These are phyloP conservation scores for Resseliella maxima DNA, from an alignment of 2,888 invertebrate genomes.

Conservation along the genomic window DNA sequence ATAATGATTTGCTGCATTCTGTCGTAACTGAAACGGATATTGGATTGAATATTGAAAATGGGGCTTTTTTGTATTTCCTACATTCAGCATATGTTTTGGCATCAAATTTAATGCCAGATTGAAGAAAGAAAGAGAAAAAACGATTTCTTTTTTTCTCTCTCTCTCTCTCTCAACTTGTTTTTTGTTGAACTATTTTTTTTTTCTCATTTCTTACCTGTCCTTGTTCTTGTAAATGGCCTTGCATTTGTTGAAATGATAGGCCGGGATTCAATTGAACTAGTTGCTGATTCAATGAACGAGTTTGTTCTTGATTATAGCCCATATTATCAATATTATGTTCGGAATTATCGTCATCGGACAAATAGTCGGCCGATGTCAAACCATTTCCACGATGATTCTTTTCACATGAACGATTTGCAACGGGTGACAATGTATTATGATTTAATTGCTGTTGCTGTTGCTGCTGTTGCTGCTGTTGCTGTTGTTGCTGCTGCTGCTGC, in stretches of 20 bases:
- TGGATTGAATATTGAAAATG: neutral
- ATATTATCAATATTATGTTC: slow-evolving; percentile 19
- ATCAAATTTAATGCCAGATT: too few relatives aligned
- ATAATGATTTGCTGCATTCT: slow-evolving; percentile 36
- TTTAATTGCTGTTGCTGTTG: slow-evolving; percentile 56
- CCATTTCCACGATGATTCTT: slow-evolving; percentile 56
- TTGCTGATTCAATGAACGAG: slow-evolving; percentile 2
- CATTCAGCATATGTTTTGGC: too few relatives aligned
- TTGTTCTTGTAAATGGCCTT: slow-evolving; percentile 31
- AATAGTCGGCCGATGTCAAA: slow-evolving; percentile 58
- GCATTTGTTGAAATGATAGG: slow-evolving; percentile 24
- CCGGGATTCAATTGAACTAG: slow-evolving; percentile 7
- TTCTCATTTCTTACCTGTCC: neutral
- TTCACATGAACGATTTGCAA: slow-evolving; percentile 4
- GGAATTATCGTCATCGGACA: slow-evolving; percentile 29
- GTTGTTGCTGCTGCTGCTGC: slow-evolving; percentile 59
- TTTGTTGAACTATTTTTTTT: too few relatives aligned
- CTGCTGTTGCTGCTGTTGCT: slow-evolving; percentile 57
- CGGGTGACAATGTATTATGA: neutral
- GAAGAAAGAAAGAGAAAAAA: neutral
- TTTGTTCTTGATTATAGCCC: neutral
- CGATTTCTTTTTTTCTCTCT: neutral
- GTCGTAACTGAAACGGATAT: slow-evolving; percentile 1
- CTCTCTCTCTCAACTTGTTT: too few relatives aligned
- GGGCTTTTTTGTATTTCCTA: too few relatives aligned